These are phyloP conservation scores for Malurus splendens DNA, from an alignment of 2,797 vertebrate genomes.

Conservation along the genomic window DNA sequence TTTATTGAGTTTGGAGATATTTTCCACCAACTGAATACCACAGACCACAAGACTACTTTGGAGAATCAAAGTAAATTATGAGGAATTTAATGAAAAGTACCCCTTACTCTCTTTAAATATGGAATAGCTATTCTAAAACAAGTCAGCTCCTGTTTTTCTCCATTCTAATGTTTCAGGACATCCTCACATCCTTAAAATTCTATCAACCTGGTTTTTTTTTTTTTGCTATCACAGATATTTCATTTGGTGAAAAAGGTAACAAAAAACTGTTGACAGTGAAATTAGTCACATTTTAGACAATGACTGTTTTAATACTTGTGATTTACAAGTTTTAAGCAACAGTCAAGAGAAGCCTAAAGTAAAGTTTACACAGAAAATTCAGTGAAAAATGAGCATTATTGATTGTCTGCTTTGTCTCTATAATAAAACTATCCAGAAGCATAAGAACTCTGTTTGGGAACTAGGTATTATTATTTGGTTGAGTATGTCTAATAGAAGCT, in stretches of 20 bases:
- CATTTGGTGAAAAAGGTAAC: not conserved
- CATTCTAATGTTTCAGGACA: not conserved
- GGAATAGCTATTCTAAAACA: not conserved
- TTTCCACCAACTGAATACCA: conserved; percentile 7
- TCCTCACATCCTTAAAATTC: not conserved
- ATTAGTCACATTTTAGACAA: not conserved
- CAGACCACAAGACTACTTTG: not conserved
- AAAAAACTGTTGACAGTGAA: not conserved
- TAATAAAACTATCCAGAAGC: not conserved
- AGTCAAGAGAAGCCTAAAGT: not conserved
- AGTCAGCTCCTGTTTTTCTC: not conserved
- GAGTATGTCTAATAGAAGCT: not conserved
- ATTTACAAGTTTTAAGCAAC: not conserved
- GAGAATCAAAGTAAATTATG: not conserved
- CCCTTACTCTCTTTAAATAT: not conserved
- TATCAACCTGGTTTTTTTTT: not conserved
- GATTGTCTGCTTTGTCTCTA: not conserved
- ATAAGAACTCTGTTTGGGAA: not conserved
- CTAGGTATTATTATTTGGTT: not conserved
- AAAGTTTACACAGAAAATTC: not conserved
- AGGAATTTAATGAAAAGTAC: not conserved
- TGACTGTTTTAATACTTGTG: not conserved
- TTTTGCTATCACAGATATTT: not conserved
- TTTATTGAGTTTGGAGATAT: conserved; percentile 12
- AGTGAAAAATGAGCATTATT: not conserved